phyloP scores from a whole-genome alignment of 2,113 vertebrate species.

The Rhea pennata region DNA sequence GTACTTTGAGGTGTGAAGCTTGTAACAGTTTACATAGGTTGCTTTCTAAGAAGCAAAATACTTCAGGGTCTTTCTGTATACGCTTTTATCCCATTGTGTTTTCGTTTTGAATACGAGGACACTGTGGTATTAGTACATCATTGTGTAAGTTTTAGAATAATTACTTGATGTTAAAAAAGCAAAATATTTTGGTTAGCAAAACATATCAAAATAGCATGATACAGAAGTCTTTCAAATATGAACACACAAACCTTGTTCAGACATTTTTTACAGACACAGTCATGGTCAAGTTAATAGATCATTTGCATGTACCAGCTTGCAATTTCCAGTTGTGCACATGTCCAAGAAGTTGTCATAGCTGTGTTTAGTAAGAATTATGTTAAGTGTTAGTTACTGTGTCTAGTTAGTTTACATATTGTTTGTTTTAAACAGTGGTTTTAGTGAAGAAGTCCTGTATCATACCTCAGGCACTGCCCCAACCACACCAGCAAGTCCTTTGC shows the following conservation, averaged over 20 bases:
- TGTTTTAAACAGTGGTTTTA: conserved; percentile 89
- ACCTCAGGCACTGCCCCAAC: conserved; percentile 96
- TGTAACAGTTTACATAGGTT: not conserved
- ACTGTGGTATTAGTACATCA: not conserved
- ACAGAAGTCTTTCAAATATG: not conserved
- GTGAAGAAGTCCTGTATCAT: conserved; percentile 94
- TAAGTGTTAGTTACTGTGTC: not conserved
- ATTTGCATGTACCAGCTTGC: not conserved
- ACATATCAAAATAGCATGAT: not conserved
- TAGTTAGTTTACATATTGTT: conserved; percentile 58
- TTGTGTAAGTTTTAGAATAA: not conserved
- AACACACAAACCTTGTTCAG: not conserved
- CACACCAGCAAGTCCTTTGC: conserved; percentile 88
- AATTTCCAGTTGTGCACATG: not conserved
- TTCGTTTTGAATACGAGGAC: not conserved
- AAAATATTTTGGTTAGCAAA: not conserved
- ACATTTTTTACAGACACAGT: not conserved
- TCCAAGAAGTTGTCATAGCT: not conserved
- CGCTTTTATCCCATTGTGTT: not conserved
- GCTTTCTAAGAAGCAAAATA: not conserved
- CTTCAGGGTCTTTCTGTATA: not conserved
- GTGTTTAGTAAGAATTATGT: not conserved
- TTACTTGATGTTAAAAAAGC: not conserved
- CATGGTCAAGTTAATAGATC: not conserved
- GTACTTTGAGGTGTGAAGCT: not conserved